Evolutionary conservation across 1,140 invertebrate genomes (phyloP).

Genomic region (Aphidius ervi): DNA sequence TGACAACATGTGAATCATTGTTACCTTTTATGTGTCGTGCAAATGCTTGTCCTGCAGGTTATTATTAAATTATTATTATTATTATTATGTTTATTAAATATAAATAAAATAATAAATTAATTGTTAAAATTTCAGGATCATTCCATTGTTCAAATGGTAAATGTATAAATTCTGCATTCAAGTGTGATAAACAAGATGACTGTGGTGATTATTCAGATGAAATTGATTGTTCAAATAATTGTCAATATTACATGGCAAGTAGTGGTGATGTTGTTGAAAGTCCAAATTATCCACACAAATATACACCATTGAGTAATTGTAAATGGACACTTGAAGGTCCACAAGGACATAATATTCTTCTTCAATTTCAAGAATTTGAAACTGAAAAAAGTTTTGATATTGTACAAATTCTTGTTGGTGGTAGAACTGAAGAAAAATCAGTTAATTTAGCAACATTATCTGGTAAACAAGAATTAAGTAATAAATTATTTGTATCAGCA

Average conservation of each 20-base stretch:
- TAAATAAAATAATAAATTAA: constrained; percentile 14
- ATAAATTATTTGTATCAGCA: constrained; percentile 83
- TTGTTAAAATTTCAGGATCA: constrained; percentile 57
- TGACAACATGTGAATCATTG: constrained; percentile 89
- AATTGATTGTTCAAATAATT: constrained; percentile 81
- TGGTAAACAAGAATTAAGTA: constrained; percentile 78
- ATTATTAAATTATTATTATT: constrained; percentile 23
- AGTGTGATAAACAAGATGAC: constrained; percentile 89
- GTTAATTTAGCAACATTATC: constrained; percentile 88
- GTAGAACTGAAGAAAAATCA: constrained; percentile 89
- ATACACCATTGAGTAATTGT: constrained; percentile 83
- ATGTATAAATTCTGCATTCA: constrained; percentile 85
- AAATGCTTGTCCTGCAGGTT: constrained; percentile 85
- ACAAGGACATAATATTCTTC: constrained; percentile 87
- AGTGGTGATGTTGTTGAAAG: constrained; percentile 93
- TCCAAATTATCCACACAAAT: constrained; percentile 91
- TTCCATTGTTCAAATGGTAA: constrained; percentile 90
- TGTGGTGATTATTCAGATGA: constrained; percentile 91
- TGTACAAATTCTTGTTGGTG: constrained; percentile 91
- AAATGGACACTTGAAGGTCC: constrained; percentile 97
- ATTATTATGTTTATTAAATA: constrained; percentile 1
- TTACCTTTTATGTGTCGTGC: constrained; percentile 91
- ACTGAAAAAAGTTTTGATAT: constrained; percentile 95
- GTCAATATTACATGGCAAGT: constrained; percentile 88
- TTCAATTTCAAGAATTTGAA: constrained; percentile 95